These are phyloP conservation scores for Phrynocephalus guinanensis DNA, from an alignment of 2,797 vertebrate species.

Conservation along the genomic window DNA sequence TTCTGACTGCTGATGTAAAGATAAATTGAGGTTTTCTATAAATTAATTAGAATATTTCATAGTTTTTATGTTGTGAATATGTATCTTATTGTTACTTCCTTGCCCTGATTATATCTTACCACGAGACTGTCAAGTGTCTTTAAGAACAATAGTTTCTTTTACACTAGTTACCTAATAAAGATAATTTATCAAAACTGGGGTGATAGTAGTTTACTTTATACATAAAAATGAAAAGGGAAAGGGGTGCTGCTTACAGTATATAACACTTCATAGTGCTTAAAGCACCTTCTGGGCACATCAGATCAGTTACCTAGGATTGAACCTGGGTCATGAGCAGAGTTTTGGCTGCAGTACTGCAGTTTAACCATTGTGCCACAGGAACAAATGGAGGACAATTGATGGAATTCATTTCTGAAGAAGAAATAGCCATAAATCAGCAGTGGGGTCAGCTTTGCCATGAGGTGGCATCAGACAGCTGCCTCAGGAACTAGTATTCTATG, in stretches of 20 bases:
- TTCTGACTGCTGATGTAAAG: not conserved
- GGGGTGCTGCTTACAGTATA: no score
- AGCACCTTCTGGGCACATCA: no score
- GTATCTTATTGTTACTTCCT: not conserved
- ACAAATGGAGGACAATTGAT: not conserved
- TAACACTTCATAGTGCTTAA: no score
- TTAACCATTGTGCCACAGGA: no score
- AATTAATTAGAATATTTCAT: not conserved
- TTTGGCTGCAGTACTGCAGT: no score
- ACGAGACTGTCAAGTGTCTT: not conserved
- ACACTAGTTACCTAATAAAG: not conserved
- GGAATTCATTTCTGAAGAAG: not conserved
- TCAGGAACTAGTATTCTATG: no score
- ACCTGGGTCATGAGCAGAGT: no score
- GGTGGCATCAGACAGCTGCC: no score
- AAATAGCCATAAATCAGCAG: not conserved
- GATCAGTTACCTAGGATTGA: no score
- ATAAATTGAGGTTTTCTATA: not conserved
- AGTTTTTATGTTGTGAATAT: not conserved
- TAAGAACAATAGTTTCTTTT: not conserved
- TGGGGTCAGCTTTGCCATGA: no score
- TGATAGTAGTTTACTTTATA: constrained; percentile 25
- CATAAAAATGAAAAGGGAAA: not conserved
- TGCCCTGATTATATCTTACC: not conserved
- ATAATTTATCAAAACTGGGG: not conserved